Base-by-base conservation (phyloP, 92 coral and sea anemone species). In the Siderastrea radians region DNA sequence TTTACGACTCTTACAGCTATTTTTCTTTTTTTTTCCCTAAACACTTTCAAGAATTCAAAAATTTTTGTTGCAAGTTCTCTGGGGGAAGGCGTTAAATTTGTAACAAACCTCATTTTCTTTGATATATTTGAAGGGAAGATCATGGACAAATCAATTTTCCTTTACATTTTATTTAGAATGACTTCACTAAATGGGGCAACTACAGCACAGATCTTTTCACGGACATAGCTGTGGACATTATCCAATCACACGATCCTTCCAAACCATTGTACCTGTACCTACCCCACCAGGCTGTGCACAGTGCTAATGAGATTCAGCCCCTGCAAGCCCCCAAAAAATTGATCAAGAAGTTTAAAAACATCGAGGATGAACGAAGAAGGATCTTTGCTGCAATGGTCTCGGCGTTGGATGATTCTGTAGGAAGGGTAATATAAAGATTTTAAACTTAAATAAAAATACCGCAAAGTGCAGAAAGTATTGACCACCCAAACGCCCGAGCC, bases 301-400 rank as follows among this genome's bases (percentile, higher is more conserved):
- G 93, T 52, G 96, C 96, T 44, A 93, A 90, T 78, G 26, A 2
- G 4, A 86, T 82, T 43, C 96, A 93, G 84, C 94, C 94, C 2
- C 89, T 93, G 2, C 96, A 93, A 73, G 96, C 96, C 15, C 93
- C 96, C 26, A 47, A 87, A 15, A 82, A 90, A 16, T 65, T 93
- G 77, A 83, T 95, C 86, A 79, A 81, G 13, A 95, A 93, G 87
- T 95, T 95, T 83, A 79, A 80, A 5, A 75, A 84, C 72, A 95
- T 95, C 58, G 76, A 80, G 68, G 74, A 95, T 75, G 68, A 54
- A 75, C 86, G 89, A 7, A 68, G 98, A 45, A 70, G 94, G 64
- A 95, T 94, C 46, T 95, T 87, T 90, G 98, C 98, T 47, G 98
- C 94, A 49, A 94, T 95, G 95, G 98, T 95, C 5, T 67, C 94